Base-by-base conservation (phyloP, 2,113 vertebrate species). In the Falco punctatus region DNA sequence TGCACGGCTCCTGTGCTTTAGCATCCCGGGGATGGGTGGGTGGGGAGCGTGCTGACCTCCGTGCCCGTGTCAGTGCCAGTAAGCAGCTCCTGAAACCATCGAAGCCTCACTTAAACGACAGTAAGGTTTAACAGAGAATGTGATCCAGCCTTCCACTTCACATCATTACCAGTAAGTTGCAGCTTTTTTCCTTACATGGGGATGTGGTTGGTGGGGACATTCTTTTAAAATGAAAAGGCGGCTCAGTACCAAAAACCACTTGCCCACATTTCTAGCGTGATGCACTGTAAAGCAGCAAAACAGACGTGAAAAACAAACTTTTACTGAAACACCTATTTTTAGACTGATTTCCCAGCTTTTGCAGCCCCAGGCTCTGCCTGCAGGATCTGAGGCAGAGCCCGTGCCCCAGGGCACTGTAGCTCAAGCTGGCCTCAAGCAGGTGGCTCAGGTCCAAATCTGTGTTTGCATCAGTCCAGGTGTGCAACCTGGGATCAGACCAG, bases 181-280 rank as follows among this genome's bases (percentile, higher is more conserved):
- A 69, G 28, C 72, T 96, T 88, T 94, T 81, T 81, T 40, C 94
- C 89, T 95, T 96, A 94, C 95, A 97, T 97, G 88, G 95, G 79
- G 71, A 87, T 96, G 80, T 95, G 92, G 92, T 89, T 96, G 57
- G 51, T 87, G 79, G 66, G 72, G 62, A 95, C 94, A 94, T 97
- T 97, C 95, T 94, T 97, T 91, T 72, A 26, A 85, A 97, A 95
- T 96, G 89, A 95, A 95, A 95, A 92, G 86, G 86, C 78, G 0
- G 70, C 44, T 82, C 86, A 2, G 54, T 81, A 96, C 86, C 54
- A 77, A 82, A 96, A 97, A 66, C 71, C 81, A 52, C 84, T 95
- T 89, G 81, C 84, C 95, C 66, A 22, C 74, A 66, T 85, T 95
- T 91, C 55, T 88, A 85, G 70, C 1, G 0, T 46, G 55, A 24